Base-by-base conservation (phyloP, 1,140 invertebrate genomes). In the Nymphalis io region DNA sequence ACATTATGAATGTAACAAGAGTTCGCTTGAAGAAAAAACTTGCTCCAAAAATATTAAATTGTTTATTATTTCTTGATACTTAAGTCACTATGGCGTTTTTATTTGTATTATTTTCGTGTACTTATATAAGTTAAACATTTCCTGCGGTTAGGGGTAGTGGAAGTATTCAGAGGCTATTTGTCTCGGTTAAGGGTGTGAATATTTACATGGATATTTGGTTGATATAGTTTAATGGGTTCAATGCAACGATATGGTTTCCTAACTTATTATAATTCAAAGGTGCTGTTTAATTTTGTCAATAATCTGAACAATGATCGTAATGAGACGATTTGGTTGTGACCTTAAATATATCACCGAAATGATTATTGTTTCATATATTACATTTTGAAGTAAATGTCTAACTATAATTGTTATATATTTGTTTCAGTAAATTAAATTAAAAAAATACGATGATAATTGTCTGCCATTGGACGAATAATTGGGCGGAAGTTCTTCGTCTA, bases 171-270 rank as follows among this genome's bases (percentile, higher is more conserved):
- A n/a, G n/a, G n/a, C n/a, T n/a, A n/a, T n/a, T n/a, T n/a, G n/a
- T n/a, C n/a, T n/a, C n/a, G n/a, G n/a, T 44, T 44, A n/a, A 44
- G 3, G 3, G 42, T 44, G 42, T 8, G 16, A 48, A 16, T n/a
- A 3, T 5, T 48, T 18, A 8, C 15, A 20, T 16, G 6, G 18
- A 16, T 48, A 3, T 42, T 42, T 11, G 5, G 40, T 42, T 11
- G 1, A 42, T 42, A 8, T 48, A 18, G 46, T 5, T n/a, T 48
- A 10, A 48, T n/a, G 46, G 11, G 8, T 48, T n/a, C n/a, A 48
- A 48, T 48, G 16, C 46, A 48, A 48, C 46, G 46, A 48, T 48
- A 42, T 42, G 40, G 16, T 48, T 48, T 48, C 16, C 44, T 18
- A 16, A 48, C 3, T 18, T 42, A n/a, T 53, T 48, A 18, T 16